Base-by-base conservation (phyloP, 2,797 vertebrate species). In the Anguilla megastoma region DNA sequence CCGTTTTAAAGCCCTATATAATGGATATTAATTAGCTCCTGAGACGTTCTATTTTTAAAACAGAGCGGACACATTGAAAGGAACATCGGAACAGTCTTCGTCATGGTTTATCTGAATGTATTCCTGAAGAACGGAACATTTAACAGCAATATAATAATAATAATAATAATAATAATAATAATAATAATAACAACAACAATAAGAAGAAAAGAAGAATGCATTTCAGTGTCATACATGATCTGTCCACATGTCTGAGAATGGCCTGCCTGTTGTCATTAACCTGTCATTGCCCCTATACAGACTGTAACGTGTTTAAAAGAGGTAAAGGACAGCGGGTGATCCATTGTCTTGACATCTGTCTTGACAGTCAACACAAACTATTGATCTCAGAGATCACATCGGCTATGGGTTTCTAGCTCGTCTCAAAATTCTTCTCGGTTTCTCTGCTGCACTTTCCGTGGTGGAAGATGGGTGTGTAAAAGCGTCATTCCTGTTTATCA, bases 1-100 rank as follows among this genome's bases (percentile, higher is more conserved):
- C 80, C 18, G 27, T 74, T 18, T 86, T 69, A 76, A 85, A 88
- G 79, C 41, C 45, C 79, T n/a, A 88, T 76, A 45, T n/a, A 52
- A 30, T 54, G 83, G 52, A 85, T n/a, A 74, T 82, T 66, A 88
- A 85, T 88, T 54, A 87, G 80, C 60, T 69, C 36, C 60, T 52
- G 69, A 36, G 45, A 63, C 5, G 8, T 56, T 36, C 30, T 84
- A 84, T n/a, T 48, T 88, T 48, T 71, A 74, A 86, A 74, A 3
- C 36, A 50, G 21, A 86, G 41, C 18, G 45, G n/a, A 33, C 45
- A 14, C 41, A 74, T 48, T 52, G 24, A 36, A 0, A n/a, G 5
- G n/a, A 50, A 74, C n/a, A n/a, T 50, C 66, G 85, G 52, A 8
- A 74, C 45, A 71, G 9, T 86, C 21, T 14, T 24, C 8, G 36